phyloP scores from a whole-genome alignment of 2,797 vertebrate genomes.

The Eremophila alpestris region DNA sequence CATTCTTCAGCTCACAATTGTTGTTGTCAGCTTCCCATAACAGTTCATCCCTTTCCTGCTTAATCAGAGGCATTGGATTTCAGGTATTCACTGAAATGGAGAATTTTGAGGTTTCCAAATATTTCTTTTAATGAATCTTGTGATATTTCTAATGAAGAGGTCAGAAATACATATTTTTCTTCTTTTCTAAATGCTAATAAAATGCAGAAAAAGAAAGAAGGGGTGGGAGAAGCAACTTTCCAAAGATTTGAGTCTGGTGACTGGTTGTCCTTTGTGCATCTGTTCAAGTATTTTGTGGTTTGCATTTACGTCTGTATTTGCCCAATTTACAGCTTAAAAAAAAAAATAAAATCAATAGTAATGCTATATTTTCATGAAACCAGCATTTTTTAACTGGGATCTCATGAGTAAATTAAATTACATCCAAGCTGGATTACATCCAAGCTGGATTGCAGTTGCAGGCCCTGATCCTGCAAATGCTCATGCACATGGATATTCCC shows the following conservation, averaged over 20 bases:
- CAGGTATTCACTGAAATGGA: conserved; percentile 49
- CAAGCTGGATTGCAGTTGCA: conserved; percentile 31
- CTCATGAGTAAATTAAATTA: conserved; percentile 68
- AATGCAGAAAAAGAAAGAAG: conserved; percentile 38
- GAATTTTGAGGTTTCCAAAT: conserved; percentile 51
- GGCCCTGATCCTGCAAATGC: neutral
- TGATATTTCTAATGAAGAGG: conserved; percentile 56
- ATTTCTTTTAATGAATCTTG: conserved; percentile 32
- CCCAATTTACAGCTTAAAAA: conserved; percentile 67
- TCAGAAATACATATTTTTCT: conserved; percentile 39
- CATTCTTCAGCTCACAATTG: conserved; percentile 47
- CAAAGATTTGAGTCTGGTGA: conserved; percentile 53
- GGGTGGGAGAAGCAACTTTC: conserved; percentile 21
- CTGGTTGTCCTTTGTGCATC: conserved; percentile 65
- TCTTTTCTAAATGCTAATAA: conserved; percentile 48
- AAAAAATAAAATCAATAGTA: conserved; percentile 68
- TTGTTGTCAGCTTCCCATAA: conserved; percentile 43
- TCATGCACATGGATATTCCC: neutral
- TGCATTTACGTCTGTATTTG: conserved; percentile 70
- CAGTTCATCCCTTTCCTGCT: conserved; percentile 39
- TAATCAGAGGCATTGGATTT: conserved; percentile 50
- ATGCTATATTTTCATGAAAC: conserved; percentile 68
- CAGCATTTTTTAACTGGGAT: conserved; percentile 60
- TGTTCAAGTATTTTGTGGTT: conserved; percentile 73
- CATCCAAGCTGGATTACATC: conserved; percentile 46